Base-by-base conservation (phyloP, 1,140 invertebrate species). In the Solenopsis invicta region DNA sequence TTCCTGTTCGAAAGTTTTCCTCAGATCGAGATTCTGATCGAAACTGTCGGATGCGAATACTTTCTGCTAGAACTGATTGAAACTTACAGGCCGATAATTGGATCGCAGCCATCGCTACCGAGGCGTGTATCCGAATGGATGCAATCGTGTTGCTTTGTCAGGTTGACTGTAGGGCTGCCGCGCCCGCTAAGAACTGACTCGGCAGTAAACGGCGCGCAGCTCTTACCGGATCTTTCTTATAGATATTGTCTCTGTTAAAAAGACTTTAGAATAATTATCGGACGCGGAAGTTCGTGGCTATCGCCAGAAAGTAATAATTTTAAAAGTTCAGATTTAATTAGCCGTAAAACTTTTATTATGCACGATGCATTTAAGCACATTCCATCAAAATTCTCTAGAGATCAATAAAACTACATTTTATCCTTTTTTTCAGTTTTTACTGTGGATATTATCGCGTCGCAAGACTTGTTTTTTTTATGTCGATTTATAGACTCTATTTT, bases 1-100 rank as follows among this genome's bases (percentile, higher is more conserved):
- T 81, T 81, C 21, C 13, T 37, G 50, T 71, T 81, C 21, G 24
- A 81, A 81, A 81, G 50, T 81, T 81, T 45, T 29, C 66, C 37
- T 71, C 37, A 24, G 29, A 66, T 66, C 50, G 50, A 59, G 64
- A 81, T 59, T 67, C 48, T 81, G 78, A 81, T 81, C 64, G 37
- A 66, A 71, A 59, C 66, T 81, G 78, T 81, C 66, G 78, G 78
- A 71, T 10, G 78, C 16, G 78, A 69, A 59, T 81, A 81, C 66
- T 81, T 81, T 81, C 50, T 59, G 37, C 78, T 56, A 52, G 34
- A 71, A 71, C 37, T 81, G 78, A 81, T 81, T 81, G 78, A 81
- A 81, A 81, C 50, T 81, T 81, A 81, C 77, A 81, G 66, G 78
- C 78, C 66, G 78, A 81, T 81, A 81, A 81, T 71, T 81, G 78